Evolutionary conservation across 2,797 vertebrate genomes (phyloP), one percentile per base, ranked within the genome.

Genomic region (Basileuterus tristriatus): DNA sequence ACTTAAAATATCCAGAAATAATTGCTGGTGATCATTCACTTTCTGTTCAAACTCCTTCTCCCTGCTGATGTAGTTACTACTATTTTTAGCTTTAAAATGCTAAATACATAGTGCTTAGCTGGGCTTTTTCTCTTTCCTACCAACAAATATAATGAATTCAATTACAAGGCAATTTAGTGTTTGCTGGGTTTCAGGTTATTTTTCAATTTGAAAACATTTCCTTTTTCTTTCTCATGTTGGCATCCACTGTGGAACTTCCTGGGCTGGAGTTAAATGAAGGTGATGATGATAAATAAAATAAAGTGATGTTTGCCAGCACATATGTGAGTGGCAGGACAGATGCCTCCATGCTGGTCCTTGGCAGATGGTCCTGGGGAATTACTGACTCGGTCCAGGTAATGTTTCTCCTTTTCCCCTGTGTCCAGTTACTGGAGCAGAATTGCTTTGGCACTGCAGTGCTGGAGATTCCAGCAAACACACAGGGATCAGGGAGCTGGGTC

Each of bases 51-150:
- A 75, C 52, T 83, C 71, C 37, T 89, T 79, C 60, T 81, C 85
- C 53, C 78, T 80, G 82, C 87, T 86, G 69, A 92, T 94, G 70
- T 34, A 65, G 75, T 62, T 79, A 55, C 47, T 68, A 72, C 72
- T 95, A 93, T 93, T 95, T 95, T 96, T 95, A 96, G 87, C 69
- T 81, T 83, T 74, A 67, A 87, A 93, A 94, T 75, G 76, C 87
- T 92, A 81, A 95, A 90, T 79, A 39, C 44, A 23, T 68, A 87
- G 44, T 91, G 88, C 95, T 96, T 94, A 78, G 88, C 70, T 91
- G 67, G 49, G 53, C 70, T 56, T 86, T 94, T 91, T 88, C 91
- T 76, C 29, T 88, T 86, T 91, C 72, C 77, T 88, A 87, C 94
- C 83, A 94, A 76, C 44, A 76, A 90, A 90, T 83, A 56, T 13